Evolutionary conservation across 2,888 invertebrate genomes (phyloP).

Genomic region (Tribolium freemani): DNA sequence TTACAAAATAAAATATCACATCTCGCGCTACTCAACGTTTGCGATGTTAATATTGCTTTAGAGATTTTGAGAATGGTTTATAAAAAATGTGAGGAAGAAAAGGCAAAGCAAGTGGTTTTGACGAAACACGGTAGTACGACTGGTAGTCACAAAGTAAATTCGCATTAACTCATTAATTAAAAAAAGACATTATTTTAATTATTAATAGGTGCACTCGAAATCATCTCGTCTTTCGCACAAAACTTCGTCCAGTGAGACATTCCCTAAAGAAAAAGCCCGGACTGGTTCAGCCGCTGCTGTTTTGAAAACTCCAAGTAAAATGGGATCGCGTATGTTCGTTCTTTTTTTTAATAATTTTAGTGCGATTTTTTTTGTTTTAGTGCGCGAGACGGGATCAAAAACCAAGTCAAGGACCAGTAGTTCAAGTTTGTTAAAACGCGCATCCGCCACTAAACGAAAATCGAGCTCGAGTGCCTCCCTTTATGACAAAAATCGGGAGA

Average conservation of each 20-base stretch:
- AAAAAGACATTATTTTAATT: background rate
- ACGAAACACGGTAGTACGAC: background rate
- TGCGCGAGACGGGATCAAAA: background rate
- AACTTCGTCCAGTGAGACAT: background rate
- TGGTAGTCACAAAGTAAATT: background rate
- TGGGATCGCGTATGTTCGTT: too few relatives aligned
- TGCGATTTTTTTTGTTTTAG: background rate
- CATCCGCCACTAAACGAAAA: background rate
- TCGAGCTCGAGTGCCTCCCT: slow-evolving; percentile 5
- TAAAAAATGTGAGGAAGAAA: slow-evolving; percentile 55
- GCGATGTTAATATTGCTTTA: slow-evolving; percentile 62
- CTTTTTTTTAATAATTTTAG: background rate
- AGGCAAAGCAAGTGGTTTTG: background rate
- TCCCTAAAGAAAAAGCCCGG: too few relatives aligned
- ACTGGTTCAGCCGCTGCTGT: too few relatives aligned
- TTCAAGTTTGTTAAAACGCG: slow-evolving; percentile 12
- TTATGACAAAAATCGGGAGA: background rate
- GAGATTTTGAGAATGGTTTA: slow-evolving; percentile 63
- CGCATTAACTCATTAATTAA: background rate
- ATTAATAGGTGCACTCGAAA: background rate
- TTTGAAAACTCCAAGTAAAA: too few relatives aligned
- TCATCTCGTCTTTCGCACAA: background rate
- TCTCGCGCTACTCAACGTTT: slow-evolving; percentile 62
- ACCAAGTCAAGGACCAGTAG: slow-evolving; percentile 21
- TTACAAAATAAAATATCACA: slow-evolving; percentile 62